Percentiles rank a stretch among this genome's conserved stretches.
These are phyloP conservation scores for Stichodactyla mertensii DNA, from an alignment of 64 coral and sea anemone genomes.

Conservation along the genomic window DNA sequence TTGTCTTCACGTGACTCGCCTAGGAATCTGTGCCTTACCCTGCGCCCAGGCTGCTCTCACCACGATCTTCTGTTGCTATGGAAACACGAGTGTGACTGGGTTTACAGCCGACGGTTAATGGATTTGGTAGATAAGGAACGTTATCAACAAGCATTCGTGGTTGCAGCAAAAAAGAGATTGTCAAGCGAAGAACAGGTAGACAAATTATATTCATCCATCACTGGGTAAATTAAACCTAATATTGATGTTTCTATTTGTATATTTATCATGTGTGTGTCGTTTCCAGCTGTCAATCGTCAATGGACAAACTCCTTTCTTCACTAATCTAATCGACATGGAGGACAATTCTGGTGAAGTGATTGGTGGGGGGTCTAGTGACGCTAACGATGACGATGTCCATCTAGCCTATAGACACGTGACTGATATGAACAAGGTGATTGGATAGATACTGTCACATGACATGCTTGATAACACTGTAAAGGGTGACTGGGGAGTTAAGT, in stretches of 20 bases:
- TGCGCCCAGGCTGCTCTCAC: constrained; percentile 71
- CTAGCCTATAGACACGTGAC: constrained; percentile 66
- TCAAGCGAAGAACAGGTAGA: constrained; percentile 77
- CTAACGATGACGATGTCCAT: constrained; percentile 80
- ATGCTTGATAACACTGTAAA: too few species aligned
- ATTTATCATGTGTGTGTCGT: not conserved
- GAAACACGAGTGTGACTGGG: constrained; percentile 98
- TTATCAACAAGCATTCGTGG: constrained; percentile 80
- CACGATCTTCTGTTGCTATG: constrained; percentile 91
- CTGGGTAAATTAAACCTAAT: too few species aligned
- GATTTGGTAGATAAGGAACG: constrained; percentile 90
- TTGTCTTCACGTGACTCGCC: not conserved
- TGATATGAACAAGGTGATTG: constrained; percentile 76
- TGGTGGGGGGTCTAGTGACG: constrained; percentile 56
- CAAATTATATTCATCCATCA: not conserved
- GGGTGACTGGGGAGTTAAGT: too few species aligned
- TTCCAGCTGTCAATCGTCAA: constrained; percentile 60
- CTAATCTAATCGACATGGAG: constrained; percentile 79
- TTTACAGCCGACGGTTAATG: constrained; percentile 86
- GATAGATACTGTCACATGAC: not conserved
- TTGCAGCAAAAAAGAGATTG: constrained; percentile 78
- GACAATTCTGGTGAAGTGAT: constrained; percentile 70
- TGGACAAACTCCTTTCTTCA: constrained; percentile 71
- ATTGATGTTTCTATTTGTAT: not conserved
- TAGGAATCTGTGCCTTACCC: constrained; percentile 91